Evolutionary conservation across 2,797 vertebrate species (phyloP), one percentile per base, ranked within the genome.

Genomic region (Taeniopygia guttata): DNA sequence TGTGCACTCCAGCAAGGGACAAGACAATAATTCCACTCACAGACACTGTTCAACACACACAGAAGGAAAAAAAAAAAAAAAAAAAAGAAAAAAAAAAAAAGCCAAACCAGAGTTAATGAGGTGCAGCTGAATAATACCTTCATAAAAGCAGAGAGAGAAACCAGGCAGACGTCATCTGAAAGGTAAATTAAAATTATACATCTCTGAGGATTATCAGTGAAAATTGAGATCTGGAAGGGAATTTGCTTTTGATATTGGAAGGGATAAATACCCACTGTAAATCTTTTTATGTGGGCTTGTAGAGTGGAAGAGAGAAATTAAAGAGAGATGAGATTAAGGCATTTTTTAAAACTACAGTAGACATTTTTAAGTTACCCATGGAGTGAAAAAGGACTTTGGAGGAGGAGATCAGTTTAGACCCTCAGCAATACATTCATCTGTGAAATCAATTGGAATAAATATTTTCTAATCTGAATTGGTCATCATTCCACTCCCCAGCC

Each of bases 321-420:
- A 96, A 94, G 94, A 95, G 88, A 96, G 96, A 97, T 88, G 76
- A 97, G 94, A 96, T 95, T 90, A 95, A 89, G 55, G 81, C 58
- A 51, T 89, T 94, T 90, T 93, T 93, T 13, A 62, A 89, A 95
- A 89, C 75, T 83, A 69, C 19, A 10, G 91, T 86, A 94, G 60
- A 91, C 55, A 80, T 83, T 93, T 83, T 90, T 79, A 91, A 93
- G 85, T 86, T 91, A 89, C 58, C 52, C 87, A 62, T 4, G 16
- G 59, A 90, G 20, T 23, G 20, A 34, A 69, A 92, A 84, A 75
- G 79, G 49, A 70, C 60, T 94, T 88, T 77, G n/a, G 64, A 94
- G 72, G 5, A 92, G 34, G 52, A 90, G 69, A 91, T 94, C 84
- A 90, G 54, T 83, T 95, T 66, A 91, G 67, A 90, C 62, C 48